Evolutionary conservation across 2,113 vertebrate genomes (phyloP), one percentile per base, ranked within the genome.

Genomic region (Struthio camelus): DNA sequence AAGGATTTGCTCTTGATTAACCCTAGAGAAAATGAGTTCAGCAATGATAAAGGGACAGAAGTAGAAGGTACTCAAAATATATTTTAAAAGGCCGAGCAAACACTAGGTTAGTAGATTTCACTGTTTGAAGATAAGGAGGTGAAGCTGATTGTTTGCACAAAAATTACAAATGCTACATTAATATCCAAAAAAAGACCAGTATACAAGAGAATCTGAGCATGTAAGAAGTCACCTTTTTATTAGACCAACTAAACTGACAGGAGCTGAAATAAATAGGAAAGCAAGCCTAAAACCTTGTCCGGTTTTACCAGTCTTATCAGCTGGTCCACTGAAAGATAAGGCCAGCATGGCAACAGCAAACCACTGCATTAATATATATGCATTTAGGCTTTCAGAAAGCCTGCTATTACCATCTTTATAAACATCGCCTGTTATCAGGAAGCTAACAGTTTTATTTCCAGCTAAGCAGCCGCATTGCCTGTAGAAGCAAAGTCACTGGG

Each of bases 1-100:
- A 90, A 90, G 83, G 69, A 75, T 94, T 95, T 89, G 69, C 85
- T 92, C 90, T 94, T 80, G 27, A 92, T 94, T 95, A 94, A 95
- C 89, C 77, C 86, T 28, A 40, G 36, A 92, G 83, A 93, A 92
- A 92, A 95, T 36, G 28, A 81, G 59, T 66, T 93, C 80, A 62
- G 90, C 25, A 34, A 6, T 4, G 27, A 88, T 40, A 72, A 36
- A 53, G 85, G 82, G 77, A 38, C 1, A 30, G 82, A 14, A 80
- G 62, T 13, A 56, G 51, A 75, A 87, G 75, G 58, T 61, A 77
- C 48, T 90, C 54, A 75, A 66, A 65, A 56, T 11, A 5, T 44
- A 24, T 76, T 91, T 93, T 64, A 40, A 62, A 89, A 80, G 44
- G 59, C 30, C 80, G 89, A 75, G 46, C 70, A 84, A 78, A 90